A percentile compares a stretch with the other conserved stretches of the same genome.
Conservation (phyloP, 2,888 invertebrate species). For the Nymphalis c-album region DNA sequence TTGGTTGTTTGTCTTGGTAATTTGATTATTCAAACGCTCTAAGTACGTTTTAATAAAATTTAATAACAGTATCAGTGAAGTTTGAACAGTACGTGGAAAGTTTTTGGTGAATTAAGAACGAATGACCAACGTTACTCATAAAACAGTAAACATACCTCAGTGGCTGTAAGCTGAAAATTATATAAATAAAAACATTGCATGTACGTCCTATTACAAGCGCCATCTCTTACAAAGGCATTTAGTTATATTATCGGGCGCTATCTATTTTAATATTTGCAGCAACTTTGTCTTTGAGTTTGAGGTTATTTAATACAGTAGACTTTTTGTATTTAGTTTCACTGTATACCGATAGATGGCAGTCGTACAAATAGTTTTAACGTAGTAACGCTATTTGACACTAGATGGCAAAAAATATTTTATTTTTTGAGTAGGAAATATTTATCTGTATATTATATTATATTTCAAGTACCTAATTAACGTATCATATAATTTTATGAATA, state of each 20-base stretch:
- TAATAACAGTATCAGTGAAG: neutral
- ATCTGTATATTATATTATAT: too few species aligned
- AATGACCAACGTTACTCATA: slow-evolving; percentile 31
- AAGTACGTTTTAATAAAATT: neutral
- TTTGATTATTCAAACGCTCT: neutral
- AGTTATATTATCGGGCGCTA: neutral
- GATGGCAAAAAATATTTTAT: too few species aligned
- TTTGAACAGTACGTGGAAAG: slow-evolving; percentile 13
- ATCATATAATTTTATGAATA: too few species aligned
- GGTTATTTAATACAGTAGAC: neutral
- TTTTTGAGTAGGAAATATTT: too few species aligned
- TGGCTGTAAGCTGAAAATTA: slow-evolving; percentile 26
- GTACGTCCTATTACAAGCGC: neutral
- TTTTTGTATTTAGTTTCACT: neutral
- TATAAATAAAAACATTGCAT: slow-evolving; percentile 18
- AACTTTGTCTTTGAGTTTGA: too few species aligned
- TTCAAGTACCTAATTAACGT: too few species aligned
- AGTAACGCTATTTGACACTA: neutral
- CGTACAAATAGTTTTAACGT: neutral
- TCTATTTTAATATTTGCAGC: neutral
- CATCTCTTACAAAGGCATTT: neutral
- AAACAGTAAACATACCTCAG: slow-evolving; percentile 30
- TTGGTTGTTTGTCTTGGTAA: neutral
- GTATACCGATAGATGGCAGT: neutral
- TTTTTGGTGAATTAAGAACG: slow-evolving; percentile 18